Evolutionary conservation across 2,888 invertebrate species (phyloP).

Genomic region (Eupithecia exiguata): DNA sequence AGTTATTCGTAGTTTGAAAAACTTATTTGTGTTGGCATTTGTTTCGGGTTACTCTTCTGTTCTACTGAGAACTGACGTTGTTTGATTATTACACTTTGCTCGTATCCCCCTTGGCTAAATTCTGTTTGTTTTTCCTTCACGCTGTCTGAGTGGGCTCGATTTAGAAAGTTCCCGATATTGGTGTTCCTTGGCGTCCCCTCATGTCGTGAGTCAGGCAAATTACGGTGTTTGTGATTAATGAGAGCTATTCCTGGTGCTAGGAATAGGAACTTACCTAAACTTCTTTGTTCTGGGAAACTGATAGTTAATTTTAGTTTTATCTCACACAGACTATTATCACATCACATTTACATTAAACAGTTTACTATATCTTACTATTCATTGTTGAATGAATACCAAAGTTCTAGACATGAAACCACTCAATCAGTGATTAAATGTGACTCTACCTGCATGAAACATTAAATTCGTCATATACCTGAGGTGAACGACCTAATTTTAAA

Average conservation of each 20-base stretch:
- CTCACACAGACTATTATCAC: not conserved
- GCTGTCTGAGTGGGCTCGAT: slow-evolving; percentile 68
- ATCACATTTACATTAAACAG: no score
- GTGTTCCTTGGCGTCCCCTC: slow-evolving; percentile 67
- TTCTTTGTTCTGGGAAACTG: slow-evolving; percentile 63
- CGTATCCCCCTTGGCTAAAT: slow-evolving; percentile 49
- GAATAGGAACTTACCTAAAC: slow-evolving; percentile 44
- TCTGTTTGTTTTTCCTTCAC: slow-evolving; percentile 63
- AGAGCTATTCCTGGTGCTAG: slow-evolving; percentile 69
- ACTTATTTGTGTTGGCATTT: not conserved
- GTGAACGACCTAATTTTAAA: slow-evolving; percentile 54
- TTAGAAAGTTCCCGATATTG: slow-evolving; percentile 74
- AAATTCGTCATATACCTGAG: slow-evolving; percentile 35
- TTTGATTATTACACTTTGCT: slow-evolving; percentile 47
- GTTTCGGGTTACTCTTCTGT: slow-evolving; percentile 11
- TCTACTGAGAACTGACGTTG: slow-evolving; percentile 33
- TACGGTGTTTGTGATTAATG: slow-evolving; percentile 79
- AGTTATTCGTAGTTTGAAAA: not conserved
- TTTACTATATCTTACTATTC: not conserved
- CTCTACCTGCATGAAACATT: not conserved
- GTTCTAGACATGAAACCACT: not conserved
- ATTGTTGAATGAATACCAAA: not conserved
- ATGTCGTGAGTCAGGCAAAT: slow-evolving; percentile 81
- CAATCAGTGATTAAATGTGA: not conserved
- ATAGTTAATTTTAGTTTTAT: not conserved